Conservation (phyloP, 2,888 invertebrate genomes). For the Lithosia quadra region DNA sequence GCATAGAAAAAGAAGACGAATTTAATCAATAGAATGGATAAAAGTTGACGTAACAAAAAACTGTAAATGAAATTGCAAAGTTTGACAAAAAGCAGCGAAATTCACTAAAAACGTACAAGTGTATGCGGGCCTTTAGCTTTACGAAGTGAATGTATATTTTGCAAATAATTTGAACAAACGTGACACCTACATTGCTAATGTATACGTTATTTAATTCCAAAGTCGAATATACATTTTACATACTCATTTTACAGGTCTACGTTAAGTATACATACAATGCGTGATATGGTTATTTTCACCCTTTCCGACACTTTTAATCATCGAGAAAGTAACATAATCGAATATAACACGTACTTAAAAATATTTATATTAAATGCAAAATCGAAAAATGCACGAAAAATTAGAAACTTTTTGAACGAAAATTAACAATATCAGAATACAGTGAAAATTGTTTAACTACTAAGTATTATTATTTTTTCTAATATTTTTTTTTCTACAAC, state of each 20-base stretch:
- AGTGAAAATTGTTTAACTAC: conserved; percentile 65
- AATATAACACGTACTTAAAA: conserved; percentile 45
- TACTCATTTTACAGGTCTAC: conserved; percentile 68
- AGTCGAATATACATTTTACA: conserved; percentile 70
- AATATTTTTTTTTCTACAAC: conserved; percentile 74
- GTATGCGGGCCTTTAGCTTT: not conserved
- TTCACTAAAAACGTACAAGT: not conserved
- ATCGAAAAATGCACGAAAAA: conserved; percentile 59
- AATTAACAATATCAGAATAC: conserved; percentile 45
- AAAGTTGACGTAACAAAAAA: not conserved
- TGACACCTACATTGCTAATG: conserved; percentile 49
- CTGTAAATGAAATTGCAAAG: not conserved
- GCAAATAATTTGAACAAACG: conserved; percentile 40
- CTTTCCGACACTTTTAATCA: conserved; percentile 50
- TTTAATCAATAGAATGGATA: no score
- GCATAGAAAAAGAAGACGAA: no score
- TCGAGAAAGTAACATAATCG: conserved; percentile 47
- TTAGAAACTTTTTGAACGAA: conserved; percentile 38
- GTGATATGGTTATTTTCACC: conserved; percentile 84
- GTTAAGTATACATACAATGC: conserved; percentile 77
- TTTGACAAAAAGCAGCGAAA: not conserved
- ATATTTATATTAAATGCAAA: conserved; percentile 58
- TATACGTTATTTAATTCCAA: conserved; percentile 49
- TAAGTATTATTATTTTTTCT: conserved; percentile 66
- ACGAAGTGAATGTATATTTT: conserved; percentile 5